phyloP scores from a whole-genome alignment of 1,140 invertebrate species.

The Philotrypesis tridentata region DNA sequence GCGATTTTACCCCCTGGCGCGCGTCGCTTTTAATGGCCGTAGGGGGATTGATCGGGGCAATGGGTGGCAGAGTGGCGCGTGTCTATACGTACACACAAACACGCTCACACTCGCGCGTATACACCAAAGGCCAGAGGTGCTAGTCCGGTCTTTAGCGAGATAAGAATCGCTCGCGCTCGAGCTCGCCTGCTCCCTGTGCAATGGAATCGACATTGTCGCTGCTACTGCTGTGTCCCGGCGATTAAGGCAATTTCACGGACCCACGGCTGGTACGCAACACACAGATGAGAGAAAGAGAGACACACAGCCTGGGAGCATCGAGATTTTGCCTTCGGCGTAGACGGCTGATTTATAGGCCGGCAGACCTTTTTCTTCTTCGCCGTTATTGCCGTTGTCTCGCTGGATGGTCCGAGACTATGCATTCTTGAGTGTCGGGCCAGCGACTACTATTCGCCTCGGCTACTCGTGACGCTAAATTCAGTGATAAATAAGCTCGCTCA shows the following conservation, averaged over 20 bases:
- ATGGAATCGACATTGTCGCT: background rate
- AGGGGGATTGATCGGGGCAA: background rate
- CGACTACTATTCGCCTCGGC: no score
- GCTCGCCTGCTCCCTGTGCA: background rate
- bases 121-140: background rate
- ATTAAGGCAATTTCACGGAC: slow-evolving; percentile 18
- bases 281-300: no score
- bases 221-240: background rate
- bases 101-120: no score
- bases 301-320: background rate
- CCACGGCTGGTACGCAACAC: background rate
- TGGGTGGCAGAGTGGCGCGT: no score
- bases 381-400: no score
- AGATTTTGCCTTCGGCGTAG: background rate
- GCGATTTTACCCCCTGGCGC: background rate
- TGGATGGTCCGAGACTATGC: background rate
- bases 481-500: background rate
- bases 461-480: background rate
- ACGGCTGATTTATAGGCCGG: background rate
- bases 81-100: no score
- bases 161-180: background rate
- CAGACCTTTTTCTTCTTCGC: background rate
- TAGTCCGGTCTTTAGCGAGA: background rate
- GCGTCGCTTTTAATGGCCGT: background rate
- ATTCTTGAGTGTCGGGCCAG: background rate